Evolutionary conservation across 2,113 vertebrate species (phyloP).

Genomic region (Podilymbus podiceps): DNA sequence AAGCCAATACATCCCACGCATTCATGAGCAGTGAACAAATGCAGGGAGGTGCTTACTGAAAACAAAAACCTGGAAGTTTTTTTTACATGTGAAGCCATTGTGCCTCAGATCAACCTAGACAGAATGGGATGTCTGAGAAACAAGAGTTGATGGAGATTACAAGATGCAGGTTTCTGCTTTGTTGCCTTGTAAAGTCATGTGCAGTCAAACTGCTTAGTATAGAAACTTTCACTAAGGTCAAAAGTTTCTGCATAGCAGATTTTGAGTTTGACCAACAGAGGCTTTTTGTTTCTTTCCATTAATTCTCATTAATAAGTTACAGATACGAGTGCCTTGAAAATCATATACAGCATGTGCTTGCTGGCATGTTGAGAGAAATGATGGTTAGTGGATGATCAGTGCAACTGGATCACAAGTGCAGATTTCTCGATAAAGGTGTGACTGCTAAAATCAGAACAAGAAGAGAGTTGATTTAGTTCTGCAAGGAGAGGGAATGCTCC

Average conservation of each 20-base stretch:
- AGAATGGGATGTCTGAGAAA: background rate
- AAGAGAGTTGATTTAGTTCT: background rate
- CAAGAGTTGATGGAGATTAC: background rate
- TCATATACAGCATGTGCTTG: background rate
- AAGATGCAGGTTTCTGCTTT: background rate
- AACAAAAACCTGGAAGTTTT: background rate
- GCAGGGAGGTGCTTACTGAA: background rate
- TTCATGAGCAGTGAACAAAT: background rate
- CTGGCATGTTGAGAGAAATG: background rate
- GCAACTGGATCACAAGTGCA: background rate
- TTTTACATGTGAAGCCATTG: background rate
- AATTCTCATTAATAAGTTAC: background rate
- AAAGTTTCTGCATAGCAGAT: background rate
- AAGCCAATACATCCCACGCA: fast-evolving
- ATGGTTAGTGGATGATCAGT: background rate
- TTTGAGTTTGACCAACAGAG: background rate
- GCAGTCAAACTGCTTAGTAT: background rate
- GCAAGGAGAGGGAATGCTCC: background rate
- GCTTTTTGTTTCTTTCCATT: background rate
- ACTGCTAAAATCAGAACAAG: background rate
- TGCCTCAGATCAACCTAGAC: background rate
- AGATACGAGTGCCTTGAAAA: background rate
- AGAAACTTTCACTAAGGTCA: background rate
- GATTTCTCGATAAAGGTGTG: background rate
- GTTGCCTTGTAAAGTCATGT: background rate